These are phyloP conservation scores for Tetramorium parvispinum DNA, from an alignment of 1,140 invertebrate genomes.

Conservation along the genomic window DNA sequence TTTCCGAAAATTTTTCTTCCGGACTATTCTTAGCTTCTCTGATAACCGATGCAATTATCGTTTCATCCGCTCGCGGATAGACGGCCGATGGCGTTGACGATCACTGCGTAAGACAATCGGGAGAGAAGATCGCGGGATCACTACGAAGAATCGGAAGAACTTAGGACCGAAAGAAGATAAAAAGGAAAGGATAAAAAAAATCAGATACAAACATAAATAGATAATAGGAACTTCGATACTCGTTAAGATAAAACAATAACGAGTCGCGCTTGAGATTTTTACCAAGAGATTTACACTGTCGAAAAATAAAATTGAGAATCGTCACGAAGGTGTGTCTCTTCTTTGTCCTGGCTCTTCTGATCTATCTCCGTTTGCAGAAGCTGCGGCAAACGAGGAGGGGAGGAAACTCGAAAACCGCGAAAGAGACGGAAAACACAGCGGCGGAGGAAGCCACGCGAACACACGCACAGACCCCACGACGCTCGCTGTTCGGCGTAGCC, in stretches of 20 bases:
- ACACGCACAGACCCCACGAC: neutral
- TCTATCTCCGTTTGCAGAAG: no score
- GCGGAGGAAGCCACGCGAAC: neutral
- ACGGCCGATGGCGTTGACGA: neutral
- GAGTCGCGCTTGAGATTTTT: no score
- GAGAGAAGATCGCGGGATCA: neutral
- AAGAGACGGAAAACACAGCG: neutral
- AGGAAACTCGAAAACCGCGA: slow-evolving; percentile 1
- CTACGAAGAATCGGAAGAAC: neutral
- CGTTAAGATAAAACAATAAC: no score
- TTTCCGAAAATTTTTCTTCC: neutral
- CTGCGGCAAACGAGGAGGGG: neutral
- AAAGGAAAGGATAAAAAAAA: no score
- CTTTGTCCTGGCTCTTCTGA: no score
- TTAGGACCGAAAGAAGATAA: neutral
- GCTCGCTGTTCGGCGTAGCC: neutral
- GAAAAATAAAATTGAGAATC: no score
- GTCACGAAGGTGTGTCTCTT: no score
- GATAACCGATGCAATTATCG: neutral
- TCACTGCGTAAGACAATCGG: neutral
- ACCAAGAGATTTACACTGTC: no score
- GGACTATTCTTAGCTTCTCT: neutral
- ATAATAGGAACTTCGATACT: no score
- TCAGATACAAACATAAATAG: no score
- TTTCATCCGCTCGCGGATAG: neutral